These are phyloP conservation scores for Vanacampus margaritifer DNA, from an alignment of 2,113 vertebrate species.

Conservation along the genomic window DNA sequence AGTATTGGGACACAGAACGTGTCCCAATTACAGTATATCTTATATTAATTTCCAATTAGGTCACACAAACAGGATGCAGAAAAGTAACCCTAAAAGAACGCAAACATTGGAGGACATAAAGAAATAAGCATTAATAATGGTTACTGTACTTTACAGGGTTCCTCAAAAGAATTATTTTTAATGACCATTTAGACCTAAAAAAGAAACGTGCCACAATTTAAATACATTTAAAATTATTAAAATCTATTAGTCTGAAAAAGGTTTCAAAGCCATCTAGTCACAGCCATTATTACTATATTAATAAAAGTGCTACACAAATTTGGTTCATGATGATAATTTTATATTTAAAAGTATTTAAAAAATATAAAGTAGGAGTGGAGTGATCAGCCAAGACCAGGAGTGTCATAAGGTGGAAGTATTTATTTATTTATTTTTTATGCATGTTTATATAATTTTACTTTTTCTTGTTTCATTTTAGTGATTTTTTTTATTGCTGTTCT, in stretches of 20 bases:
- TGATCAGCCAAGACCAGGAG: too few relatives aligned
- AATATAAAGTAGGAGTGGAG: too few relatives aligned
- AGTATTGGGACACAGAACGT: slow-evolving; percentile 1
- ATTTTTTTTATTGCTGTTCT: too few relatives aligned
- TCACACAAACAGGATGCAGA: slow-evolving; percentile 2
- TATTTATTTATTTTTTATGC: too few relatives aligned
- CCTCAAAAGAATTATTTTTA: background rate
- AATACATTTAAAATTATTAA: background rate
- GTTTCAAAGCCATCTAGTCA: background rate
- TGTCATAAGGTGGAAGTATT: too few relatives aligned
- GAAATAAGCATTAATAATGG: background rate
- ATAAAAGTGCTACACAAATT: background rate
- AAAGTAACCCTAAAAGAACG: background rate
- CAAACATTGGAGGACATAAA: background rate
- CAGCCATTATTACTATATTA: background rate
- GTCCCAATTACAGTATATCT: background rate
- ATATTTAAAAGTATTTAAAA: too few relatives aligned
- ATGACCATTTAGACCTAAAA: background rate
- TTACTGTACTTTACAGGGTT: background rate
- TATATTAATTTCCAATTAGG: slow-evolving; percentile 3
- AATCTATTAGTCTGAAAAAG: background rate
- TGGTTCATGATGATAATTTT: too few relatives aligned
- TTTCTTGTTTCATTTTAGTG: too few relatives aligned
- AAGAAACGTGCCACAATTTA: background rate
- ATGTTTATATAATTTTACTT: too few relatives aligned